Base-by-base conservation (phyloP, 2,797 vertebrate species). In the Muraenolepis orangiensis region DNA sequence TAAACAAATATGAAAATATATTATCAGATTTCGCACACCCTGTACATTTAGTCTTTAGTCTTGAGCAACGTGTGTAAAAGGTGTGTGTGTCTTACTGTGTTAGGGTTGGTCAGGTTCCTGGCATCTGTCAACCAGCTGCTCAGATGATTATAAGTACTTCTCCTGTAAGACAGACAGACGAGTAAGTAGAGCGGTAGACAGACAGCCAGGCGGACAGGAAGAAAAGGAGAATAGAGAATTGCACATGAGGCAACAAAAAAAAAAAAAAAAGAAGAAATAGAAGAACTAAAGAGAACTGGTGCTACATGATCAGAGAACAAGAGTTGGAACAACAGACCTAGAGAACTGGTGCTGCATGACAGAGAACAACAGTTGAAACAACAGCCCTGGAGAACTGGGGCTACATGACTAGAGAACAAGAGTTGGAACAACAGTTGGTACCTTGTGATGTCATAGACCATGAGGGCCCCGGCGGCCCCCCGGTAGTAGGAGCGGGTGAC, bases 371-470 rank as follows among this genome's bases (percentile, higher is more conserved):
- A n/a, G n/a, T n/a, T n/a, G n/a, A n/a, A n/a, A n/a, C n/a, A n/a
- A n/a, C n/a, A n/a, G n/a, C n/a, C n/a, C n/a, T n/a, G n/a, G n/a
- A n/a, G n/a, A n/a, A n/a, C n/a, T n/a, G n/a, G n/a, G n/a, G n/a
- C n/a, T n/a, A n/a, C n/a, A n/a, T n/a, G n/a, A n/a, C n/a, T n/a
- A n/a, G n/a, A n/a, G n/a, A n/a, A n/a, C n/a, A n/a, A n/a, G n/a
- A n/a, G n/a, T n/a, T n/a, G n/a, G n/a, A n/a, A n/a, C n/a, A n/a
- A n/a, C n/a, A n/a, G n/a, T n/a, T n/a, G n/a, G n/a, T 93, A 99
- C 97, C 98, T 97, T 91, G 97, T 99, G 83, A 99, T 98, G 90
- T 99, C 97, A 6, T 99, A 99, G 85, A 98, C 98, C 98, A 99
- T 98, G 77, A 99, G 96, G 14, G 98, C 98, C 40, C 98, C 98